phyloP scores from a whole-genome alignment of 2,888 invertebrate species.

The Clunio marinus region DNA sequence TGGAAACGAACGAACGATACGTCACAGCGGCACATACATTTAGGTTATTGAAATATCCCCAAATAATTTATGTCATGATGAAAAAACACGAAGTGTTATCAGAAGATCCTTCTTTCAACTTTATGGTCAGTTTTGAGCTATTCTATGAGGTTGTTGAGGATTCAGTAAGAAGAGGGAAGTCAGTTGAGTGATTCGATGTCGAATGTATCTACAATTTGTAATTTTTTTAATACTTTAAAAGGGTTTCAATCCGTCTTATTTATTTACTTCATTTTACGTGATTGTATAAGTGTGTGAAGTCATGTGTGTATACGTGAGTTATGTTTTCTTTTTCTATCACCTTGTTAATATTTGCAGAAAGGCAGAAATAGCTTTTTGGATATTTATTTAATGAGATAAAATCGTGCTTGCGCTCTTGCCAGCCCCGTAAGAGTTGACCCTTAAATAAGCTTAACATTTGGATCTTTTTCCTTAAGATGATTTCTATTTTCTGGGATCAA shows the following conservation, averaged over 20 bases:
- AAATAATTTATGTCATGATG: slow-evolving; percentile 37
- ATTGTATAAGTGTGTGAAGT: background rate
- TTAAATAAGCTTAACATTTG: too few relatives aligned
- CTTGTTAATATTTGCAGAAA: background rate
- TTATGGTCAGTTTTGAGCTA: background rate
- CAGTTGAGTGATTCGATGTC: slow-evolving; percentile 31
- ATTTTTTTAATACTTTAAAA: slow-evolving; percentile 38
- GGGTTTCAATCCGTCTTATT: slow-evolving; percentile 30
- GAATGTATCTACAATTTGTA: too few relatives aligned
- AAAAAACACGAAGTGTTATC: slow-evolving; percentile 25
- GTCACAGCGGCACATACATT: slow-evolving; percentile 5
- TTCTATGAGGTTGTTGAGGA: background rate
- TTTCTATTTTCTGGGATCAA: background rate
- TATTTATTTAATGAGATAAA: slow-evolving; percentile 39
- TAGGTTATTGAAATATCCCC: slow-evolving; percentile 30
- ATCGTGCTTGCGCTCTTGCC: too few relatives aligned
- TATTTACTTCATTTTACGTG: background rate
- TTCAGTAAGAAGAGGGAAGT: background rate
- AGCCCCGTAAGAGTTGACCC: too few relatives aligned
- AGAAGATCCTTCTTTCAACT: background rate
- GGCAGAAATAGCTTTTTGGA: slow-evolving; percentile 33
- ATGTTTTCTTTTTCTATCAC: background rate
- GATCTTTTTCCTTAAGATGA: too few relatives aligned
- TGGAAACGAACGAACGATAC: background rate
- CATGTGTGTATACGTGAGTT: background rate